Evolutionary conservation across 2,888 invertebrate genomes (phyloP).

Genomic region (Dolichopus griseipennis): DNA sequence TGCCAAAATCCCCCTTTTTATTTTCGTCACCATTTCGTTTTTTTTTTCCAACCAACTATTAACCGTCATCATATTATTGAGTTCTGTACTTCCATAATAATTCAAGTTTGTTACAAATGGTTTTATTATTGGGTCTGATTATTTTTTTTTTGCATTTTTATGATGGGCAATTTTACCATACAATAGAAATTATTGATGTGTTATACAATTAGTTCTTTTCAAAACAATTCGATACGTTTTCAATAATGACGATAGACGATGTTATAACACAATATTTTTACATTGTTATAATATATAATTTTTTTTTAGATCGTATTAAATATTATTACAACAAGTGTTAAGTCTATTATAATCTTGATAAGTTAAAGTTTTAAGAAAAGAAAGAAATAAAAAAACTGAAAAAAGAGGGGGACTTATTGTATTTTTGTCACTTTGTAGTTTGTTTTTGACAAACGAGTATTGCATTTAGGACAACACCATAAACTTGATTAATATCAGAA

Average conservation of each 20-base stretch:
- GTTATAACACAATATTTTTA: too few species aligned
- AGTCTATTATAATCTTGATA: background rate
- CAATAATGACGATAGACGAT: background rate
- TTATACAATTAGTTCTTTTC: background rate
- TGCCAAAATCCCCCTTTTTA: too few species aligned
- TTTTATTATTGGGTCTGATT: background rate
- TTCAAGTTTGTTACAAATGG: constrained; percentile 20
- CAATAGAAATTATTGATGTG: background rate
- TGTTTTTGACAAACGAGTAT: background rate
- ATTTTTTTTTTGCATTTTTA: background rate
- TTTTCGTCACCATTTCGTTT: background rate
- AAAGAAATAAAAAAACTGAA: background rate
- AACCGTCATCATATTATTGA: background rate
- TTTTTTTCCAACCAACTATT: background rate
- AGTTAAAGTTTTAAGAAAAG: background rate
- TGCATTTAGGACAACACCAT: background rate
- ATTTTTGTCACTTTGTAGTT: too few species aligned
- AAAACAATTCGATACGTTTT: background rate
- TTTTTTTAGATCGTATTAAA: too few species aligned
- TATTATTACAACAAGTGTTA: background rate
- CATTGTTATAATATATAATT: too few species aligned
- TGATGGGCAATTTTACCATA: constrained; percentile 3
- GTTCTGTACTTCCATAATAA: too few species aligned
- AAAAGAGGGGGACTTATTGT: too few species aligned
- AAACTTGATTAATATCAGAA: background rate